These are phyloP conservation scores for Manis pentadactyla DNA, from an alignment of 2,797 vertebrate species.

Conservation along the genomic window DNA sequence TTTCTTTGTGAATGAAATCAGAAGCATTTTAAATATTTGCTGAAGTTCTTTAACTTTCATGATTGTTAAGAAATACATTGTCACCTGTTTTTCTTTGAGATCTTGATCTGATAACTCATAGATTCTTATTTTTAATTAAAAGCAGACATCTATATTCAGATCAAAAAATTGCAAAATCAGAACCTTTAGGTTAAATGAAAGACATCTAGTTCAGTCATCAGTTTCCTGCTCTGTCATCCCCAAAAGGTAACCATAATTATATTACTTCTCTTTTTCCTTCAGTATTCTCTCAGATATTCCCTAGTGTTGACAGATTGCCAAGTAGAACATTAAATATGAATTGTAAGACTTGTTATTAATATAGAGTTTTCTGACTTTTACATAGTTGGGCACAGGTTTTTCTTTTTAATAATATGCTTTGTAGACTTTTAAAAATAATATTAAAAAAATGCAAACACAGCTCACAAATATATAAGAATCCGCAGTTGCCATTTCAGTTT, in stretches of 20 bases:
- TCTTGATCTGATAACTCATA: neutral
- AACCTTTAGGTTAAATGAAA: neutral
- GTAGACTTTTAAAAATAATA: neutral
- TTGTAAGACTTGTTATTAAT: neutral
- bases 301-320: neutral
- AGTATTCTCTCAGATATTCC: neutral
- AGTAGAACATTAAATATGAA: neutral
- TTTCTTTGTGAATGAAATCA: neutral
- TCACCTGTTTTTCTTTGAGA: neutral
- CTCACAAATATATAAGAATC: neutral
- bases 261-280: neutral
- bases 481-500: neutral
- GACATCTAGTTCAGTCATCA: neutral
- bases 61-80: neutral
- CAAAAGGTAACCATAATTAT: neutral
- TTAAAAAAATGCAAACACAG: neutral
- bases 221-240: neutral
- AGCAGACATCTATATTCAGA: neutral
- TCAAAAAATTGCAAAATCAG: neutral
- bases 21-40: neutral
- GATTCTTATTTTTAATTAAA: neutral
- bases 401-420: neutral
- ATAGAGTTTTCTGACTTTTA: neutral
- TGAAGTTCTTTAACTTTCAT: slow-evolving; percentile 1
- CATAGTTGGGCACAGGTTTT: neutral